Conservation (phyloP, 1,140 invertebrate genomes). For the Hesperophylax magnus region DNA sequence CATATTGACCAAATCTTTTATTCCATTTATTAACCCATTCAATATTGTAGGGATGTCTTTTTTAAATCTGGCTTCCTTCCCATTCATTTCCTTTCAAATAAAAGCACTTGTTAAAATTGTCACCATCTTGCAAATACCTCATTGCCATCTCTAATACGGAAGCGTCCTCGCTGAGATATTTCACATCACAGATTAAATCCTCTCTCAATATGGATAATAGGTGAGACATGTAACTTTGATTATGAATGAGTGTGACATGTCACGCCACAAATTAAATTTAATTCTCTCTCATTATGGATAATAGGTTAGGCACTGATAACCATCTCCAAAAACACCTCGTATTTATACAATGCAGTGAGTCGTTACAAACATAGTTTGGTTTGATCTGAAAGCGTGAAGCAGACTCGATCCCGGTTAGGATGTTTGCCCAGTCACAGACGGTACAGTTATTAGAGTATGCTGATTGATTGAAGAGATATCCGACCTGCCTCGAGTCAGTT, state of each 20-base stretch:
- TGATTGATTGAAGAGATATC: too few species aligned
- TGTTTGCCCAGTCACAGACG: not conserved
- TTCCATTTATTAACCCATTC: not conserved
- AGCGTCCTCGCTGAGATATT: too few species aligned
- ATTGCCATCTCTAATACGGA: not conserved
- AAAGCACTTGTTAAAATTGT: conserved; percentile 49
- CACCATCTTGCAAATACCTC: conserved; percentile 38
- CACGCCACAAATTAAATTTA: not conserved
- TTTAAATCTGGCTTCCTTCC: not conserved
- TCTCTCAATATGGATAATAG: not conserved
- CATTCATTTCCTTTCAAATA: not conserved
- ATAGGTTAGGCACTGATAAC: not conserved
- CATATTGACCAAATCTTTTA: not conserved
- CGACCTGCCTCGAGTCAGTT: too few species aligned
- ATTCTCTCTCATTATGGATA: not conserved
- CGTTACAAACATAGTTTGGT: not conserved
- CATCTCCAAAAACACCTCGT: conserved; percentile 27
- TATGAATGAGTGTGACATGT: not conserved
- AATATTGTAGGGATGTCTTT: not conserved
- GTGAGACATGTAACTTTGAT: not conserved
- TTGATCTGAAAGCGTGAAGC: not conserved
- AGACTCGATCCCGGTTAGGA: not conserved
- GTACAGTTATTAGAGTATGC: too few species aligned
- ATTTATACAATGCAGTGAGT: not conserved
- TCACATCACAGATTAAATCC: not conserved